Evolutionary conservation across 2,113 vertebrate species (phyloP).

Genomic region (Dipodomys stephensi): DNA sequence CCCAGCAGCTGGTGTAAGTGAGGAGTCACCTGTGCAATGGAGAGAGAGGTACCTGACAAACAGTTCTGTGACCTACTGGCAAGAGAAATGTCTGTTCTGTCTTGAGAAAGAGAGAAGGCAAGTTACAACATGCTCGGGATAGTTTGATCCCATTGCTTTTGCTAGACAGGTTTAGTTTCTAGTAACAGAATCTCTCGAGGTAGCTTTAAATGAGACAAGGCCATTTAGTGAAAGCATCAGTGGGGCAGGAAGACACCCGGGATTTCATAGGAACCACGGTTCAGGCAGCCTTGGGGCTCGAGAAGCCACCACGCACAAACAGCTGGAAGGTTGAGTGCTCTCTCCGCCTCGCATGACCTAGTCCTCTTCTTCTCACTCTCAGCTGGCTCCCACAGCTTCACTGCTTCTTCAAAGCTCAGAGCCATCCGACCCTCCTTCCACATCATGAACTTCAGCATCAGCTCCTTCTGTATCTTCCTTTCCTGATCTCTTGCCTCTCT

Average conservation of each 20-base stretch:
- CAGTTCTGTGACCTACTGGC: background rate
- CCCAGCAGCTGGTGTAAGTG: background rate
- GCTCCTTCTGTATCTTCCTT: background rate
- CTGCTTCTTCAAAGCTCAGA: background rate
- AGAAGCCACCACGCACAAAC: background rate
- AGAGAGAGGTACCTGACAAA: background rate
- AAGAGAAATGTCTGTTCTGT: background rate
- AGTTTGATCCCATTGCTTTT: background rate
- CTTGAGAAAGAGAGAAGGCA: background rate
- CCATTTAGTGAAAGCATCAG: constrained; percentile 32
- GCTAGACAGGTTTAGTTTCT: constrained; percentile 9
- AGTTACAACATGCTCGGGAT: background rate
- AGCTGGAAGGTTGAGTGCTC: background rate
- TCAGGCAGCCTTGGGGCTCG: background rate
- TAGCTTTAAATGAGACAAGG: constrained; percentile 14
- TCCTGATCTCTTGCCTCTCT: background rate
- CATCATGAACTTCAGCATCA: background rate
- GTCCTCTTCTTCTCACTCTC: background rate
- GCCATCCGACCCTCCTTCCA: background rate
- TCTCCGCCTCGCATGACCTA: background rate
- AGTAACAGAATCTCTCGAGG: background rate
- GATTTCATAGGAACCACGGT: background rate
- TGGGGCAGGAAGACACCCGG: constrained; percentile 1
- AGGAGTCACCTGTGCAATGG: background rate
- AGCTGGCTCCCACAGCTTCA: background rate